A percentile compares a stretch with the other conserved stretches of the same genome.
Conservation (phyloP, 1,140 invertebrate species). For the Amyelois transitella region DNA sequence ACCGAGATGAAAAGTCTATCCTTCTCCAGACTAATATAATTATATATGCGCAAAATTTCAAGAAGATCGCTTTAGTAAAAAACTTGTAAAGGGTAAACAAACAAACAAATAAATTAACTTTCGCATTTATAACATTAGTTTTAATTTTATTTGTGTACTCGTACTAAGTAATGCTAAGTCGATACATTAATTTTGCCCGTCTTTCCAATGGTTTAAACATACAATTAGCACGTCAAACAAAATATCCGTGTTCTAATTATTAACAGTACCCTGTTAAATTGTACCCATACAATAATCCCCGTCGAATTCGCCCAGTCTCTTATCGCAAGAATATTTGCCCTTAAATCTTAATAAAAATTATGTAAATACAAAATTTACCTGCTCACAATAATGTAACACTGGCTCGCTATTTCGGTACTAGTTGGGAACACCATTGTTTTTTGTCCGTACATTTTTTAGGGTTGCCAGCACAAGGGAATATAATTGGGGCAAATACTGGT, state of each 20-base stretch:
- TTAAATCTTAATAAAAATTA: conserved; percentile 1
- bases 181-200: too few species aligned
- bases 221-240: neutral
- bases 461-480: conserved; percentile 16
- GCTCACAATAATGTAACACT: conserved; percentile 14
- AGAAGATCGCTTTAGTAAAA: too few species aligned
- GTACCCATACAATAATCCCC: neutral
- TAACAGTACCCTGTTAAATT: neutral
- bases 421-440: conserved; percentile 3
- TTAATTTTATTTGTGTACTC: too few species aligned
- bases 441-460: conserved; percentile 10
- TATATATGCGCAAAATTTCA: too few species aligned
- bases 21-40: too few species aligned
- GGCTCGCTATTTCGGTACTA: conserved; percentile 11
- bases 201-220: neutral
- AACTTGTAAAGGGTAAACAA: too few species aligned
- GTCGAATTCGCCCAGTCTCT: neutral
- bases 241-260: neutral
- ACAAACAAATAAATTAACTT: too few species aligned
- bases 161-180: too few species aligned
- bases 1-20: too few species aligned
- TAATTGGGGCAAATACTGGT: conserved; percentile 31
- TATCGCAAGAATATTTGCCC: conserved; percentile 1
- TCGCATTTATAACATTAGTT: too few species aligned
- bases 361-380: conserved; percentile 12